phyloP scores from a whole-genome alignment of 1,140 invertebrate genomes.

The Drosophila repleta region DNA sequence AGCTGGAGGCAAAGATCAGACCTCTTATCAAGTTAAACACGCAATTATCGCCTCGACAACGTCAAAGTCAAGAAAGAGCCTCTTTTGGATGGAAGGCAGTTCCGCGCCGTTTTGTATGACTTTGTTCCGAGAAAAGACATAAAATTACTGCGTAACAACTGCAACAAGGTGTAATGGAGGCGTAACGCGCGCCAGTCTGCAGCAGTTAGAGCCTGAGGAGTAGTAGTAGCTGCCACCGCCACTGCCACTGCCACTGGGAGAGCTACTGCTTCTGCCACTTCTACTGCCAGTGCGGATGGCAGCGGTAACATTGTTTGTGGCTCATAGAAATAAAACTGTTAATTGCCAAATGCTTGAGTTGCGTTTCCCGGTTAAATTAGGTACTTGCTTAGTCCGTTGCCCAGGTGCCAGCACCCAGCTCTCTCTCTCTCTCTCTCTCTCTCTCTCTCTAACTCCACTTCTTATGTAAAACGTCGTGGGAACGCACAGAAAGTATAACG shows the following conservation, averaged over 20 bases:
- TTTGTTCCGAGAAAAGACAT: conserved; percentile 81
- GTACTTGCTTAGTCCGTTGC: conserved; percentile 14
- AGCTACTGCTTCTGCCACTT: conserved; percentile 3
- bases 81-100: conserved; percentile 48
- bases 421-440: not conserved
- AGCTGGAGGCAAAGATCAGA: conserved; percentile 24
- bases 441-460: not conserved
- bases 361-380: conserved; percentile 71
- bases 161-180: conserved; percentile 81
- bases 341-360: conserved; percentile 80
- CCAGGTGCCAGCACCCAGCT: conserved; percentile 8
- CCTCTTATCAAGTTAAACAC: conserved; percentile 57
- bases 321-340: conserved; percentile 83
- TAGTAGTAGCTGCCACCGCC: not conserved
- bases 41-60: conserved; percentile 69
- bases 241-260: not conserved
- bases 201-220: not conserved
- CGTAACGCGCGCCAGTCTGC: conserved; percentile 62
- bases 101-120: conserved; percentile 78
- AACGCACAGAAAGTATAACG: conserved; percentile 47
- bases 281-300: conserved; percentile 31
- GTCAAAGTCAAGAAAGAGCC: conserved; percentile 30
- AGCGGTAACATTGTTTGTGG: conserved; percentile 74
- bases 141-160: conserved; percentile 82
- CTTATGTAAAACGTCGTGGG: conserved; percentile 66